Base-by-base conservation (phyloP, 2,113 vertebrate genomes). In the Pelmatolapia mariae region DNA sequence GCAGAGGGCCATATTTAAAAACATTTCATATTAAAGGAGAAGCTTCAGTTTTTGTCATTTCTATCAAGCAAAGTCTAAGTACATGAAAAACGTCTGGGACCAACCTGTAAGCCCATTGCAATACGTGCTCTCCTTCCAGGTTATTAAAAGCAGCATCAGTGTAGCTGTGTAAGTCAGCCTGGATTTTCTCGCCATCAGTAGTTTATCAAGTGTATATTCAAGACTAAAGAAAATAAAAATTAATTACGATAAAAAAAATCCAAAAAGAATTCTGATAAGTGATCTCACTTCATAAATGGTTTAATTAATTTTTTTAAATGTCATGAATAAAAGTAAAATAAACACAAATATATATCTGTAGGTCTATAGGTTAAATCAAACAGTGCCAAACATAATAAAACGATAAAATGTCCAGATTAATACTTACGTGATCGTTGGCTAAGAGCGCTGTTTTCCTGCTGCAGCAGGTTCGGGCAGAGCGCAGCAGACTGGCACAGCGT, bases 81-180 rank as follows among this genome's bases (percentile, higher is more conserved):
- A 24, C 24, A 66, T 40, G 29, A 40, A 38, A 83, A 54, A 54
- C 40, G 24, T 50, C 26, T 78, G 43, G 8, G 7, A 89, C 89
- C 7, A 63, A 94, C 86, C 92, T 90, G 50, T 59, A 3, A 90
- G n/a, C 53, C 68, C 90, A 79, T 4, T 78, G 57, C 80, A 88
- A 3, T 19, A n/a, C 40, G 18, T 13, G 56, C 22, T 53, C 24
- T 53, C 82, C 63, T n/a, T 83, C 71, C 61, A 87, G 71, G 16
- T 81, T 16, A 91, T 4, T 3, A 88, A 10, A 18, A 95, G 56
- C 78, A 94, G 84, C 81, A 94, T 73, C 38, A 91, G 63, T 33
- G 45, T 13, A 5, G 33, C 76, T 26, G 24, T 7, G 45, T 29
- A 18, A 86, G 15, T 29, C 16, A 68, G 1, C 50, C 29, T 12